phyloP scores from a whole-genome alignment of 2,113 vertebrate genomes.

The Xenopus borealis region DNA sequence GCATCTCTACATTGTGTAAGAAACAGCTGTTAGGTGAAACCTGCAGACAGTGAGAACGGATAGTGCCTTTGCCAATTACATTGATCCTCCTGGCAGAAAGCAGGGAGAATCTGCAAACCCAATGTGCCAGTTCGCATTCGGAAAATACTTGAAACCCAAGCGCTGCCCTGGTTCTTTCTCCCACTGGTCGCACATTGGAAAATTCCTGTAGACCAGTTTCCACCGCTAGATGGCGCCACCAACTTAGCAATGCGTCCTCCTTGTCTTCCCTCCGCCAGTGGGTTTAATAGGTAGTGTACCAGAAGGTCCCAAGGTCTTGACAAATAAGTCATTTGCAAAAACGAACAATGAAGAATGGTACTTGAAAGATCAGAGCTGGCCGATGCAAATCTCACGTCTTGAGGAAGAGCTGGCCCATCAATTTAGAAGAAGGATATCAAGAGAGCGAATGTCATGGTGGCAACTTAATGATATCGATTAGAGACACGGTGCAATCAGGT shows the following conservation, averaged over 20 bases:
- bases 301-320: conserved; percentile 27
- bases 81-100: background rate
- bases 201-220: accelerated
- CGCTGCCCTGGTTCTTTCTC: too few relatives aligned
- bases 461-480: too few relatives aligned
- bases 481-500: too few relatives aligned
- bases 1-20: too few relatives aligned
- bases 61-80: conserved; percentile 19
- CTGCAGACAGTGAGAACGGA: background rate
- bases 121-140: background rate
- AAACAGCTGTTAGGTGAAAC: too few relatives aligned
- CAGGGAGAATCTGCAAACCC: too few relatives aligned
- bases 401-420: too few relatives aligned
- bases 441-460: too few relatives aligned
- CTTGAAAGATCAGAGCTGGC: conserved; percentile 24
- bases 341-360: conserved; percentile 24
- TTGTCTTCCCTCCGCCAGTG: background rate
- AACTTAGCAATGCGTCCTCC: background rate
- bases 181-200: background rate
- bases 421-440: too few relatives aligned
- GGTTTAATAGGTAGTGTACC: conserved; percentile 37
- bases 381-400: background rate
- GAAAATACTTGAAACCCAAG: too few relatives aligned
- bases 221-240: conserved; percentile 59
- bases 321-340: background rate